phyloP scores from a whole-genome alignment of 1,140 invertebrate genomes.

The Coptotermes formosanus region DNA sequence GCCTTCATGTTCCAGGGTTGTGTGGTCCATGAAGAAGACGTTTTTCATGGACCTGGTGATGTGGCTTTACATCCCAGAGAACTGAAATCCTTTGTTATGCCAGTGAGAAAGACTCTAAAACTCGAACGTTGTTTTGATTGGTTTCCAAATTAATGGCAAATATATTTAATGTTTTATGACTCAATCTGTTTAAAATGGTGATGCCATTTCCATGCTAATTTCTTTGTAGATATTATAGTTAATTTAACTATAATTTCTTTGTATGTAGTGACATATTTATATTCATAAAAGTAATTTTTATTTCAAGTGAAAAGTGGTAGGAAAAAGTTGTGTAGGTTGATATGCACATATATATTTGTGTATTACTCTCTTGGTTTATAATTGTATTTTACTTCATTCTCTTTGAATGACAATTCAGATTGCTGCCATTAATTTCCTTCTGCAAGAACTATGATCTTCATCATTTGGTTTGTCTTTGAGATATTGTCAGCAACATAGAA shows the following conservation, averaged over 20 bases:
- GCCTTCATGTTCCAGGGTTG: too few species aligned
- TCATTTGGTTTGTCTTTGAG: too few species aligned
- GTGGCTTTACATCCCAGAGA: too few species aligned
- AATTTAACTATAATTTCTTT: not conserved
- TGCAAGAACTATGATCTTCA: not conserved
- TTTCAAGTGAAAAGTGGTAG: not conserved
- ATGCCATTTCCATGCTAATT: not conserved
- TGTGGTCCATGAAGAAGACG: too few species aligned
- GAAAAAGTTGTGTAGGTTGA: not conserved
- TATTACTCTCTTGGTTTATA: not conserved
- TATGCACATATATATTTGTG: not conserved
- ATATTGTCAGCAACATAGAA: too few species aligned
- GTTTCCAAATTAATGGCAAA: not conserved
- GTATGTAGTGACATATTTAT: not conserved
- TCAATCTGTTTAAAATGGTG: not conserved
- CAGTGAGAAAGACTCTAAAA: too few species aligned
- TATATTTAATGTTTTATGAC: not conserved
- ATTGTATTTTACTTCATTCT: not conserved
- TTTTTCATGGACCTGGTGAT: too few species aligned
- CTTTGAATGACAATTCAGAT: not conserved
- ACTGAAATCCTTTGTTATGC: too few species aligned
- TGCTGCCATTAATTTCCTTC: not conserved
- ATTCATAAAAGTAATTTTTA: not conserved
- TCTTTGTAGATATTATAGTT: not conserved
- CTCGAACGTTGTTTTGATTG: too few species aligned